Conservation (phyloP, 2,113 vertebrate species). For the Mystacornis crossleyi region DNA sequence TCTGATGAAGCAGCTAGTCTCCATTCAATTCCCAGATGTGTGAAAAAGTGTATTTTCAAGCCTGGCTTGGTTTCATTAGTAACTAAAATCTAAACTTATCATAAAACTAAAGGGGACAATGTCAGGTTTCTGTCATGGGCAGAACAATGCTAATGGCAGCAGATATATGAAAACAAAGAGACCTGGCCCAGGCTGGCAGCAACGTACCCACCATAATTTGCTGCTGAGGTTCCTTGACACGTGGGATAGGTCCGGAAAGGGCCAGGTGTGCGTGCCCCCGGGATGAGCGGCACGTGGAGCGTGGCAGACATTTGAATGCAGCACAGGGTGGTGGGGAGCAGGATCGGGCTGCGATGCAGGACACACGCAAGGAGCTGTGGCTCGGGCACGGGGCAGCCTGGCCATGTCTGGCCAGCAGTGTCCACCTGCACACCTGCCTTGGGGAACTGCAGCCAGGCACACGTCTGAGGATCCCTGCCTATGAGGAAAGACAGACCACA, state of each 20-base stretch:
- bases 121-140: background rate
- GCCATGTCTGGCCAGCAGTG: background rate
- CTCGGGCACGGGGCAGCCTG: fast-evolving
- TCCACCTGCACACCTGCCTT: background rate
- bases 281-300: fast-evolving
- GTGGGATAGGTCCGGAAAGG: background rate
- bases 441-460: background rate
- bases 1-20: background rate
- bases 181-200: background rate
- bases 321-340: background rate
- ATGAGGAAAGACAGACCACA: background rate
- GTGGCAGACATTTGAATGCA: fast-evolving
- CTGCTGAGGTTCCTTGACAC: background rate
- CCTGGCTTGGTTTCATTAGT: background rate
- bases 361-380: fast-evolving
- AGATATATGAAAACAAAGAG: background rate
- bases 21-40: background rate
- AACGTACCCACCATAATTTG: fast-evolving
- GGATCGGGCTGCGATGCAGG: background rate
- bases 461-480: background rate
- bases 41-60: background rate
- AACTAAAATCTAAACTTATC: background rate
- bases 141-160: background rate
- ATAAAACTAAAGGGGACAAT: background rate
- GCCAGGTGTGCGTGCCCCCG: fast-evolving